phyloP scores from a whole-genome alignment of 2,797 vertebrate species.

The Sebastes paucispinis region DNA sequence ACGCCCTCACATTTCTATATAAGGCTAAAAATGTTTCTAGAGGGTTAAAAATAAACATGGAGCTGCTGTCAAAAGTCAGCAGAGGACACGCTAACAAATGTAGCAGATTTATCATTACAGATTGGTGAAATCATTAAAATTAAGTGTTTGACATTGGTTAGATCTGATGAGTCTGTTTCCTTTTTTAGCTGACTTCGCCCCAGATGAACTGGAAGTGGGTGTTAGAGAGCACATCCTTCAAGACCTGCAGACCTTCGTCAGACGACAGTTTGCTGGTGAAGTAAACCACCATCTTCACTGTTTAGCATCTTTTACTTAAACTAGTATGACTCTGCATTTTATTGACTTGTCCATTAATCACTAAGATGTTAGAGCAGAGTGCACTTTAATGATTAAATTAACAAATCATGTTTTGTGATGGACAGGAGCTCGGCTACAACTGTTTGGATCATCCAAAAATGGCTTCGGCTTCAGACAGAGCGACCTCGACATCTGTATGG shows the following conservation, averaged over 20 bases:
- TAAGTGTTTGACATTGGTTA: not conserved
- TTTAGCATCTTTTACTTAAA: not conserved
- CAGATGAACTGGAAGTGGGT: constrained; percentile 85
- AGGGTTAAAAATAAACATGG: not conserved
- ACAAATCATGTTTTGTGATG: not conserved
- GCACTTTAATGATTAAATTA: not conserved
- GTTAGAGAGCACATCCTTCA: constrained; percentile 90
- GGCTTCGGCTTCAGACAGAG: constrained; percentile 97
- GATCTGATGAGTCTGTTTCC: not conserved
- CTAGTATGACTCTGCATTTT: not conserved
- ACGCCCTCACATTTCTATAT: not conserved
- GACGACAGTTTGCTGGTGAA: constrained; percentile 87
- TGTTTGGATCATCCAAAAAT: constrained; percentile 97
- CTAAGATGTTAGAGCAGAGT: not conserved
- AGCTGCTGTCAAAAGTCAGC: not conserved
- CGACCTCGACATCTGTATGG: constrained; percentile 97
- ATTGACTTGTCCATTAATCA: not conserved
- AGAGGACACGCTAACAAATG: not conserved
- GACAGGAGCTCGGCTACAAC: constrained; percentile 87
- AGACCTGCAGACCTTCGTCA: constrained; percentile 90
- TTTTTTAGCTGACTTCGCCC: constrained; percentile 88
- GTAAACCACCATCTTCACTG: not conserved
- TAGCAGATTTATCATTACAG: not conserved
- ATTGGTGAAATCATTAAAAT: not conserved
- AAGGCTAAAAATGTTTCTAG: not conserved